Evolutionary conservation across 2,113 vertebrate species (phyloP).

Genomic region (Salvelinus namaycush): DNA sequence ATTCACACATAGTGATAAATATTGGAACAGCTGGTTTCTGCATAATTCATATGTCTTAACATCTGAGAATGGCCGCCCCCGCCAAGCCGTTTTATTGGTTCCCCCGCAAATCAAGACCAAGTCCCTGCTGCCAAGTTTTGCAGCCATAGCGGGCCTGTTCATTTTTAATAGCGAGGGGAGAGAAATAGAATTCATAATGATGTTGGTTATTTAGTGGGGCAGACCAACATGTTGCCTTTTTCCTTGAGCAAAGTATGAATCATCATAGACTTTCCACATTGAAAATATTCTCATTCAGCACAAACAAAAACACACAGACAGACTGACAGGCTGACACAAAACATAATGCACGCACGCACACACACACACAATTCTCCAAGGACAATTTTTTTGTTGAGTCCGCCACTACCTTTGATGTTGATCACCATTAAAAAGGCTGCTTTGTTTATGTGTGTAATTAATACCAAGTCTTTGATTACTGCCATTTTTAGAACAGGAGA

Average conservation of each 20-base stretch:
- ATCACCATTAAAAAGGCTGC: conserved; percentile 61
- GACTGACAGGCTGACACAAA: conserved; percentile 9
- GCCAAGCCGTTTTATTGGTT: conserved; percentile 56
- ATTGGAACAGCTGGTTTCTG: conserved; percentile 63
- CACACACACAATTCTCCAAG: conserved; percentile 46
- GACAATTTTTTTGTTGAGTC: conserved; percentile 58
- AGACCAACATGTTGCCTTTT: conserved; percentile 53
- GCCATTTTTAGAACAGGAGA: conserved; percentile 43
- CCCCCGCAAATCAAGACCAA: conserved; percentile 47
- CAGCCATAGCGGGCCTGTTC: conserved; percentile 49
- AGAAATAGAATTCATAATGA: conserved; percentile 58
- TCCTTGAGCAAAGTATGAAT: conserved; percentile 48
- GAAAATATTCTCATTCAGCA: conserved; percentile 38
- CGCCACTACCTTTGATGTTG: conserved; percentile 65
- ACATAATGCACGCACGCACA: conserved; percentile 5
- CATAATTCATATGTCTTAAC: conserved; percentile 72
- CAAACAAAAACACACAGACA: conserved; percentile 13
- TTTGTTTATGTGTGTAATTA: conserved; percentile 70
- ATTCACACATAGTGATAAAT: conserved; percentile 65
- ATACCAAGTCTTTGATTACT: conserved; percentile 64
- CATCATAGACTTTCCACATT: conserved; percentile 44
- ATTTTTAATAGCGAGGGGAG: conserved; percentile 60
- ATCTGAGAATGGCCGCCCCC: conserved; percentile 62
- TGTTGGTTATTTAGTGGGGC: conserved; percentile 55
- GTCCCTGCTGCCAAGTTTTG: conserved; percentile 44